Percentiles rank a stretch among this genome's conserved stretches.
phyloP scores from a whole-genome alignment of 2,888 invertebrate species.

The Oligia strigilis region DNA sequence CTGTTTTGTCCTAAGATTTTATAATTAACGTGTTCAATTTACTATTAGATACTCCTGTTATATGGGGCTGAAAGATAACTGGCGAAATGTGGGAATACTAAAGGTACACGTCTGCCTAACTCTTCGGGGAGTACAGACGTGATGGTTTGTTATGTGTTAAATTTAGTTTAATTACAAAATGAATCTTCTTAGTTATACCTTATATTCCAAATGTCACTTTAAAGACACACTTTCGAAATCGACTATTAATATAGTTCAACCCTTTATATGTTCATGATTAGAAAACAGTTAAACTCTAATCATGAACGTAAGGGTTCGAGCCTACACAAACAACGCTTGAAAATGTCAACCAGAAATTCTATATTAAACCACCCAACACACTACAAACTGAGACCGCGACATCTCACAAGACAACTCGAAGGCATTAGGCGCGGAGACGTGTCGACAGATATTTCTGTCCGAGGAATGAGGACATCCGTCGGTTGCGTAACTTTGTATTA shows the following conservation, averaged over 20 bases:
- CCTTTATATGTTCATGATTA: background rate
- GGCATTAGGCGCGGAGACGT: slow-evolving; percentile 41
- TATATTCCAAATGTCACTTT: background rate
- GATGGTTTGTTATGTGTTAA: background rate
- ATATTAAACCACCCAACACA: slow-evolving; percentile 1
- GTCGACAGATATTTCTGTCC: slow-evolving; percentile 78
- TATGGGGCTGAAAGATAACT: too few species aligned
- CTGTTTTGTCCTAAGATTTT: background rate
- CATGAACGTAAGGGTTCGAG: background rate
- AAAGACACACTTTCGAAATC: background rate
- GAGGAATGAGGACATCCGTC: slow-evolving; percentile 80
- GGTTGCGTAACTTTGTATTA: slow-evolving; percentile 78
- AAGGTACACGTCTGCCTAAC: too few species aligned
- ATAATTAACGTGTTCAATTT: background rate
- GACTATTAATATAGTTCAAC: background rate
- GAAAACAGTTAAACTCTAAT: background rate
- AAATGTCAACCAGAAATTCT: background rate
- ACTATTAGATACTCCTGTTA: background rate
- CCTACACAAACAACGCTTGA: background rate
- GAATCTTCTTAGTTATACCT: background rate
- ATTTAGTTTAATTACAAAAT: background rate
- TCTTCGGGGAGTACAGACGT: too few species aligned
- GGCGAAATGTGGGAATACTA: too few species aligned
- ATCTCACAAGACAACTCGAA: slow-evolving; percentile 43
- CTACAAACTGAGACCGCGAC: slow-evolving; percentile 15